Base-by-base conservation (phyloP, 2,797 vertebrate species). In the Coracias cyanogaster region DNA sequence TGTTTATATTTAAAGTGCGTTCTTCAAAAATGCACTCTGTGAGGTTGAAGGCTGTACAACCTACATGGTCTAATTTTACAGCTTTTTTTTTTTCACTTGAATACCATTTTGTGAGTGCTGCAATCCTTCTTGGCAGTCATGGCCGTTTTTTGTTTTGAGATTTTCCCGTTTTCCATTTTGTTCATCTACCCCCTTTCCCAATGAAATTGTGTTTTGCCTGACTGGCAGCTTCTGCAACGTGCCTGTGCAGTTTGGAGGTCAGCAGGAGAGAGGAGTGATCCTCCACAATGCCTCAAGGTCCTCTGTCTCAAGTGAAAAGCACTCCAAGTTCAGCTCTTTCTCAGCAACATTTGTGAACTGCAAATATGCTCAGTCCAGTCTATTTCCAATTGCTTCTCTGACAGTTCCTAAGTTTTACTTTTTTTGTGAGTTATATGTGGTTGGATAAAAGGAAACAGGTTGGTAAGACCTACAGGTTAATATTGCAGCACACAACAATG, bases 81-180 rank as follows among this genome's bases (percentile, higher is more conserved):
- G 61, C 51, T 86, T 96, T 81, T 72, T n/a, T 73, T 94, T 94
- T 87, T 52, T 83, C 6, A 31, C 49, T 90, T 91, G 22, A 91
- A 77, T 48, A 61, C 7, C 4, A 33, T 91, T 93, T 79, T 55
- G 17, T 58, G 49, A 84, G 26, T 55, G 18, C 57, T 62, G 26
- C 29, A 78, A 48, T 89, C 57, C 69, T 60, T 91, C 64, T 71
- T 62, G 57, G 41, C 33, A 86, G 5, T 61, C 26, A 26, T 2
- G 8, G 41, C 5, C 19, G 12, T 48, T 77, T 86, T 60, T 71
- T 48, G 22, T 54, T 86, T 81, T 69, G 52, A 73, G 46, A 8
- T 74, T 85, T 81, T 80, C 29, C 39, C 28, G 41, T 84, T 85
- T 95, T 90, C 66, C 18, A 70, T 39, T 21, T 66, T 85, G 10